Evolutionary conservation across 2,113 vertebrate genomes (phyloP), one percentile per base, ranked within the genome.

Genomic region (Triplophysa rosa): DNA sequence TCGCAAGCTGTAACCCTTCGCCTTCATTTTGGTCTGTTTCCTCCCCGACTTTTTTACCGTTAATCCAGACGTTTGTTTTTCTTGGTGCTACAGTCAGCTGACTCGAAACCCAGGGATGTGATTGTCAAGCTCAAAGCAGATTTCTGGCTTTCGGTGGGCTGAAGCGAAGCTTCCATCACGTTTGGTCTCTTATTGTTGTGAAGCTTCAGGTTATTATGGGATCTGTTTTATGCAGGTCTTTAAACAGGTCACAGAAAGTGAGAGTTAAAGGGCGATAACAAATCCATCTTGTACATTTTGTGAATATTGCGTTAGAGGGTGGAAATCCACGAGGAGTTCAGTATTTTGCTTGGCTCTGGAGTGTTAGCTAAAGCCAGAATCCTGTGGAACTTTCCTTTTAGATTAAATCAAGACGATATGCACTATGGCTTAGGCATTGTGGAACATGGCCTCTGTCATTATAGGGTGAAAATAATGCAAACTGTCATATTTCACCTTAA

Each of bases 21-120:
- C 65, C 78, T 79, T 79, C n/a, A 52, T 80, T 56, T 45, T 64
- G 56, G 64, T 52, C 69, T 68, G 19, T 7, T 62, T 64, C 33
- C 63, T 64, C 24, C 63, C 42, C 45, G 19, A 40, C 2, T n/a
- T 81, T 76, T 64, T 77, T 42, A 23, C 76, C 8, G 21, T 76
- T 65, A 61, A 68, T 67, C 59, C 75, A 79, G 70, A 74, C 58
- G 23, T 80, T 73, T 69, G 68, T 78, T 80, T 63, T 67, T 78
- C 67, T 66, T 75, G 81, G 83, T 86, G 81, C 83, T 86, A 67
- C 47, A 68, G n/a, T 67, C 42, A 54, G 81, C 75, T 76, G 67
- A 79, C 69, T 77, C 47, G 52, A 83, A 85, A 52, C 81, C 81
- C 79, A 81, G 81, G 84, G 84, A 83, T 85, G 81, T 81, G 79